Percentiles rank a stretch among this genome's conserved stretches.
These are phyloP conservation scores for Melozone crissalis DNA, from an alignment of 2,113 vertebrate species.

Conservation along the genomic window DNA sequence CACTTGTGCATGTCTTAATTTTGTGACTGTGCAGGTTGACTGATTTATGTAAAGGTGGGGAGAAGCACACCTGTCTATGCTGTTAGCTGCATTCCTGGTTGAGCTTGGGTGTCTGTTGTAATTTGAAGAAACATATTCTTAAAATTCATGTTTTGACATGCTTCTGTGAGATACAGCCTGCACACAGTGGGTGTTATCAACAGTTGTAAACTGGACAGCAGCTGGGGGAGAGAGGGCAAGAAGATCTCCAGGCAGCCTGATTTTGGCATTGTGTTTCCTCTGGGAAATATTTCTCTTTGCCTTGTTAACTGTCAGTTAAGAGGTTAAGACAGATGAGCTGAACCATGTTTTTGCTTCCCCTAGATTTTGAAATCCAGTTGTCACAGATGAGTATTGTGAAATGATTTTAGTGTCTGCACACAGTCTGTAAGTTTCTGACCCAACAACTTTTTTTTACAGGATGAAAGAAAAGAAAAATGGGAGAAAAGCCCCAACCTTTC, in stretches of 20 bases:
- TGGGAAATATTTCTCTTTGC: not conserved
- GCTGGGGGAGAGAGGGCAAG: not conserved
- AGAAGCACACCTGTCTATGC: not conserved
- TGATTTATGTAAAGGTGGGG: not conserved
- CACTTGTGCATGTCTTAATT: accelerated
- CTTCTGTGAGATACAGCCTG: not conserved
- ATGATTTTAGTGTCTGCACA: not conserved
- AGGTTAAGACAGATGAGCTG: not conserved
- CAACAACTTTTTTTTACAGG: slow-evolving; percentile 21
- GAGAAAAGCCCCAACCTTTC: not conserved
- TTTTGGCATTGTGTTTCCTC: not conserved
- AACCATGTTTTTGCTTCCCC: not conserved
- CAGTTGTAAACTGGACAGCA: not conserved
- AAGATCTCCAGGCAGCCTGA: not conserved
- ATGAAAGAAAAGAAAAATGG: not conserved
- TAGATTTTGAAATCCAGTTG: not conserved
- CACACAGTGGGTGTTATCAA: not conserved
- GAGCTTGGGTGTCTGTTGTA: not conserved
- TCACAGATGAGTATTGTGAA: not conserved
- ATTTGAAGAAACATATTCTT: not conserved
- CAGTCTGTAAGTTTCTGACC: not conserved
- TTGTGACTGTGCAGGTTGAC: not conserved
- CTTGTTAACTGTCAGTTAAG: not conserved
- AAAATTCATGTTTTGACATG: not conserved
- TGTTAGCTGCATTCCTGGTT: not conserved